Evolutionary conservation across 1,140 invertebrate genomes (phyloP), one percentile per base, ranked within the genome.

Genomic region (Brachionus paranguensis): DNA sequence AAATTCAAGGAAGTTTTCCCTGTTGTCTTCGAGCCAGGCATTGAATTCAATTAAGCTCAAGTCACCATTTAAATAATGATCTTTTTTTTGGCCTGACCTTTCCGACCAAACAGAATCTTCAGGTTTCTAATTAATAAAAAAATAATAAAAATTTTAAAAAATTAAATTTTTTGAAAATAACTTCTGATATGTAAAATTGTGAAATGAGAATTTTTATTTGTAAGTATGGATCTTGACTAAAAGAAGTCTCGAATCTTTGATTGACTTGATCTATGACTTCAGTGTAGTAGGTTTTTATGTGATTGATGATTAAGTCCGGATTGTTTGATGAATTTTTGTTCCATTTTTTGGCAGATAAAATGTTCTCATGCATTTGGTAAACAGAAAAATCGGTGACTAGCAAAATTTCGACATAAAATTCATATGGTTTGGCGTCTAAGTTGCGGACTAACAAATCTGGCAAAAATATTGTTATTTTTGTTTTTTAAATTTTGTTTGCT

Each of bases 261-360:
- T 76, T 76, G 3, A 76, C 72, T 76, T 76, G 72, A 27, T 29
- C 50, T 50, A 76, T 76, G 12, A 76, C 27, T 7, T 76, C 72
- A 29, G 41, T 76, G 45, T 76, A 76, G n/a, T 76, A 76, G 27
- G 72, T 76, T 33, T 76, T 50, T 27, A 76, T 76, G 14, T 76
- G 72, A 20, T 76, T 76, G 11, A 12, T 12, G 17, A 76, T 41
- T 1, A 76, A 12, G 2, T 50, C 20, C 5, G 10, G 20, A 14
- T 53, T 47, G 7, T 3, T 53, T 24, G 17, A 27, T 1, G 27
- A 11, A 5, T 76, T 50, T 50, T 50, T 47, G 20, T 76, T 76
- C 72, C 72, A 76, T 76, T 76, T 76, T 76, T 47, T 50, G 0
- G 72, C 27, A 10, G 17, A 50, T 10, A 76, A 20, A 27, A 76